These are phyloP conservation scores for Strongylocentrotus purpuratus DNA, from an alignment of 35 echinoderm and acorn worm species.

Conservation along the genomic window DNA sequence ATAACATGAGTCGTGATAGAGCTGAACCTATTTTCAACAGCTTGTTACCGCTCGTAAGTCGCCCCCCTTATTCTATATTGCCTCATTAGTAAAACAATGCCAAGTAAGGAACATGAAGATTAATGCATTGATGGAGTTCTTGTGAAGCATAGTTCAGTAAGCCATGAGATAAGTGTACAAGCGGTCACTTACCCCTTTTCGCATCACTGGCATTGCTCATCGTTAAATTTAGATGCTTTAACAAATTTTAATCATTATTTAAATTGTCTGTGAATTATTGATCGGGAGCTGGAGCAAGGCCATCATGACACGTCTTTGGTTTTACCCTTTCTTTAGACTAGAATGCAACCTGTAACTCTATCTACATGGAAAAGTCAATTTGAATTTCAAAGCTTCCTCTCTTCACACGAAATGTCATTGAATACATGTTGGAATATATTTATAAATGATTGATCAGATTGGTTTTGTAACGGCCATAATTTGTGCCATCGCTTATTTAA, in stretches of 20 bases:
- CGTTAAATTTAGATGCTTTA: not conserved
- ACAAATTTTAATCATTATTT: not conserved
- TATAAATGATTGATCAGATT: not conserved
- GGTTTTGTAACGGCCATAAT: not conserved
- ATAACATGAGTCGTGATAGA: too few species aligned
- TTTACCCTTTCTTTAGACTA: not conserved
- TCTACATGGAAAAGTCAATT: not conserved
- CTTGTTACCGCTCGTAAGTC: not conserved
- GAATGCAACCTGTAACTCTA: not conserved
- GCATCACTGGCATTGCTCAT: not conserved
- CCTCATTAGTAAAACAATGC: not conserved
- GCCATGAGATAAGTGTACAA: not conserved
- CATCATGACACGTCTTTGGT: not conserved
- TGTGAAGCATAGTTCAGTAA: not conserved
- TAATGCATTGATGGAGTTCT: not conserved
- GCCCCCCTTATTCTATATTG: not conserved
- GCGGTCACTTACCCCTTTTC: not conserved
- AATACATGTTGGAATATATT: constrained; percentile 13
- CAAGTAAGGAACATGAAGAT: not conserved
- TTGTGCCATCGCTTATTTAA: not conserved
- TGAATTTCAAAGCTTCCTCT: not conserved
- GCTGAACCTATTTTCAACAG: not conserved
- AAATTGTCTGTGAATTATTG: not conserved
- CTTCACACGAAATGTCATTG: not conserved
- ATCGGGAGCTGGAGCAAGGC: not conserved